Evolutionary conservation across 2,797 vertebrate species (phyloP).

Genomic region (Bradypodion pumilum): DNA sequence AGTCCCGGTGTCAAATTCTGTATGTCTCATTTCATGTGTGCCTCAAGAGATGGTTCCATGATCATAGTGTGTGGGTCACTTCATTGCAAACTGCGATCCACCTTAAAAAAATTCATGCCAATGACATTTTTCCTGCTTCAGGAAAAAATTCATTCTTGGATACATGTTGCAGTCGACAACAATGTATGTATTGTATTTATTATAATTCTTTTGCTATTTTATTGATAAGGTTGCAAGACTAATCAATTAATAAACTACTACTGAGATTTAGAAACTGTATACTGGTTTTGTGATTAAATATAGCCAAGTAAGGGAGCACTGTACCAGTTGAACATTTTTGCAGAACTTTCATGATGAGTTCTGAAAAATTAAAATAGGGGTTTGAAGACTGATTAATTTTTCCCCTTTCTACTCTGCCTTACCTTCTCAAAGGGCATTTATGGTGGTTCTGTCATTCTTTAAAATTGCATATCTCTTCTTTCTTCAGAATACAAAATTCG

Average conservation of each 20-base stretch:
- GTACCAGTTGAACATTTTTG: not conserved
- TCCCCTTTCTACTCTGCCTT: not conserved
- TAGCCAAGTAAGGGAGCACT: not conserved
- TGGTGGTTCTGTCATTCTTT: not conserved
- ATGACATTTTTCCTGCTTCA: no score
- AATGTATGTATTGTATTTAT: no score
- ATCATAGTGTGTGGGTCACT: no score
- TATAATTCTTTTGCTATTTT: no score
- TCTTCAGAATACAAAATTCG: conserved; percentile 21
- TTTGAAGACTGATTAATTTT: not conserved
- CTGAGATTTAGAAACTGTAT: not conserved
- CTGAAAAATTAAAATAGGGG: not conserved
- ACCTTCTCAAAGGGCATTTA: not conserved
- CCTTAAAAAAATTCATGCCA: no score
- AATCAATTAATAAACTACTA: not conserved
- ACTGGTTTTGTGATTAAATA: not conserved
- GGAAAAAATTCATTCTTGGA: no score
- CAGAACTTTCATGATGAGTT: not conserved
- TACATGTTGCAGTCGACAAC: no score
- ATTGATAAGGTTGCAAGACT: no score
- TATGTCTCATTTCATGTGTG: no score
- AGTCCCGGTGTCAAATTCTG: no score
- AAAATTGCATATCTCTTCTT: conserved; percentile 19
- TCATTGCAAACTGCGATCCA: no score
- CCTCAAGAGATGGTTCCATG: no score